These are phyloP conservation scores for Dallia pectoralis DNA, from an alignment of 2,797 vertebrate species.

Conservation along the genomic window DNA sequence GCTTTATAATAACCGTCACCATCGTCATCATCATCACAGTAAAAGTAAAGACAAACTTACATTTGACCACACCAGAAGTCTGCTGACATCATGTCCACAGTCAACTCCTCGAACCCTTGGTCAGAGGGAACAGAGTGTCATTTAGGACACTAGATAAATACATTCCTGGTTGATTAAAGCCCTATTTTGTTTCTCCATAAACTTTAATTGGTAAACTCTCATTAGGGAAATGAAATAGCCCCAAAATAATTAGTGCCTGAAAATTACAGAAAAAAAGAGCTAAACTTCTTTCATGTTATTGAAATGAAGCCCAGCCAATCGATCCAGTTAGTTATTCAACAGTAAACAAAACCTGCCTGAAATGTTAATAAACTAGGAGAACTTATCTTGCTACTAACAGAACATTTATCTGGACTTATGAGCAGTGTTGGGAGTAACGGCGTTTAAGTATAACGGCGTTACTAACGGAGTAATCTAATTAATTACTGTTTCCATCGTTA, in stretches of 20 bases:
- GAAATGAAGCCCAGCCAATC: constrained; percentile 1
- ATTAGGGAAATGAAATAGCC: neutral
- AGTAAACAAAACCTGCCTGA: neutral
- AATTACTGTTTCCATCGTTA: no score
- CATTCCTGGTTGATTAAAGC: neutral
- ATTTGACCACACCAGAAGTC: no score
- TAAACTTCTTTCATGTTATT: neutral
- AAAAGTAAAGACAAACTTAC: neutral
- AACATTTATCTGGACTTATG: neutral
- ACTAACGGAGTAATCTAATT: no score
- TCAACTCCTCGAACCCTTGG: no score
- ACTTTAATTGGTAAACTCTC: neutral
- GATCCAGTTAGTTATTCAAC: neutral
- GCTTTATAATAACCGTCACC: no score
- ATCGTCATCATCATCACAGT: neutral
- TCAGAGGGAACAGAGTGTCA: neutral
- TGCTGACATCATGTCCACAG: neutral
- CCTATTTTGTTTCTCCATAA: neutral
- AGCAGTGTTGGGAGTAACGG: no score
- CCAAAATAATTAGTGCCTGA: neutral
- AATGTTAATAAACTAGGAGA: neutral
- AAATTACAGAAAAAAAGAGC: neutral
- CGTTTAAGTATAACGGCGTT: no score
- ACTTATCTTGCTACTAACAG: neutral
- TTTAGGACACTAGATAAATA: constrained; percentile 3